Evolutionary conservation across 1,140 invertebrate genomes (phyloP).

Genomic region (Maconellicoccus hirsutus): DNA sequence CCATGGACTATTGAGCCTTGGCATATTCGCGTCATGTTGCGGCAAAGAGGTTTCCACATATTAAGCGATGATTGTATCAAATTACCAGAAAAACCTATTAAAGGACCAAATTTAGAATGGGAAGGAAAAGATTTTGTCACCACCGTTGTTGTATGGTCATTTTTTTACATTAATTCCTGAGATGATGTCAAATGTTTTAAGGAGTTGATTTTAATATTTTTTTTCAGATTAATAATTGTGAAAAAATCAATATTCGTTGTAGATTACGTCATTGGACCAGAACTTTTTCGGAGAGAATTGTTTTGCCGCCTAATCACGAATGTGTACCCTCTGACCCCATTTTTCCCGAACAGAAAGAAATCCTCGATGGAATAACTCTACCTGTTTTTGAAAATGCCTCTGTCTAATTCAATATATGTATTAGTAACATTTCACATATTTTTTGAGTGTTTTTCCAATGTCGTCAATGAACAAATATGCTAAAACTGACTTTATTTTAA

Average conservation of each 20-base stretch:
- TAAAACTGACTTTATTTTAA: too few species aligned
- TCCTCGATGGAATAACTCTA: slow-evolving; percentile 23
- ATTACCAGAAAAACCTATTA: slow-evolving; percentile 56
- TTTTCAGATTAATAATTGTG: slow-evolving; percentile 49
- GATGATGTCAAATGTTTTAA: not conserved
- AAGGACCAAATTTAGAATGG: slow-evolving; percentile 60
- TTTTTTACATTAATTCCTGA: slow-evolving; percentile 12
- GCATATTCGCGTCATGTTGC: slow-evolving; percentile 60
- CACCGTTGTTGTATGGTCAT: slow-evolving; percentile 51
- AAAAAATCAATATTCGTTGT: slow-evolving; percentile 55
- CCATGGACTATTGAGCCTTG: slow-evolving; percentile 71
- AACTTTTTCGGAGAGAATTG: slow-evolving; percentile 25
- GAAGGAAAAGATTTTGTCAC: slow-evolving; percentile 71
- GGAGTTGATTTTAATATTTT: not conserved
- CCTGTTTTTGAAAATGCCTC: not conserved
- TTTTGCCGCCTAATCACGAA: not conserved
- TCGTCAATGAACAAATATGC: too few species aligned
- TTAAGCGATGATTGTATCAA: slow-evolving; percentile 54
- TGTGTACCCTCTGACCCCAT: slow-evolving; percentile 25
- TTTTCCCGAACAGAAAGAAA: slow-evolving; percentile 28
- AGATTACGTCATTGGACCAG: slow-evolving; percentile 51
- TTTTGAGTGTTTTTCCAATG: too few species aligned
- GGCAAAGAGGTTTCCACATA: slow-evolving; percentile 52
- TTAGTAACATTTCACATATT: too few species aligned
- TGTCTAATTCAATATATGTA: too few species aligned